Evolutionary conservation across 2,888 invertebrate genomes (phyloP), one percentile per base, ranked within the genome.

Genomic region (Vesta saturnalis): DNA sequence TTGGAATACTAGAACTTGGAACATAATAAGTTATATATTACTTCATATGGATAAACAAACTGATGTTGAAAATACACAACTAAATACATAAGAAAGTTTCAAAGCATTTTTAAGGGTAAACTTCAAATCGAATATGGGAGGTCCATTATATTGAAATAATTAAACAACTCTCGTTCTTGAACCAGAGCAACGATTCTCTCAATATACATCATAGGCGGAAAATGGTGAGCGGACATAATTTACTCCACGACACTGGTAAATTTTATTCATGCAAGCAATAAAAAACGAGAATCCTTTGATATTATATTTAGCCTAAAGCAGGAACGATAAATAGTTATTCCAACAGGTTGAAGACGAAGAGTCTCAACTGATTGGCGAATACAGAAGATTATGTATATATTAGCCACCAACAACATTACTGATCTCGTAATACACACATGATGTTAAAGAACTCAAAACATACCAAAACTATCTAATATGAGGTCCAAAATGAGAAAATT

Each of bases 401-500:
- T 61, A 61, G 12, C 18, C 19, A 19, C 21, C 12, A 52, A 52
- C 52, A 52, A 19, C 14, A n/a, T 21, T 18, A n/a, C 39, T 61
- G 39, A 61, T 61, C 54, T n/a, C n/a, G n/a, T 61, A 61, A 39
- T 55, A 21, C 43, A 10, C 10, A 58, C 3, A n/a, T n/a, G 19
- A 2, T 43, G 14, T 54, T 19, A 19, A 19, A 21, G 19, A 54
- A 54, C 21, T 2, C 21, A 8, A 54, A 18, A 22, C 21, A 4
- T 12, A 21, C 12, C 2, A n/a, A 8, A 22, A 22, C 12, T 52
- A n/a, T n/a, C n/a, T n/a, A n/a, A n/a, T n/a, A n/a, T 14, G 66
- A 39, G 66, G 66, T 60, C 60, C 15, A 10, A 47, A 15, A 23
- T 23, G 62, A 55, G 55, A 35, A 60, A 64, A 68, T 64, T 52